Percentiles rank a stretch among this genome's conserved stretches.
These are phyloP conservation scores for Sipha maydis DNA, from an alignment of 2,888 invertebrate species.

Conservation along the genomic window DNA sequence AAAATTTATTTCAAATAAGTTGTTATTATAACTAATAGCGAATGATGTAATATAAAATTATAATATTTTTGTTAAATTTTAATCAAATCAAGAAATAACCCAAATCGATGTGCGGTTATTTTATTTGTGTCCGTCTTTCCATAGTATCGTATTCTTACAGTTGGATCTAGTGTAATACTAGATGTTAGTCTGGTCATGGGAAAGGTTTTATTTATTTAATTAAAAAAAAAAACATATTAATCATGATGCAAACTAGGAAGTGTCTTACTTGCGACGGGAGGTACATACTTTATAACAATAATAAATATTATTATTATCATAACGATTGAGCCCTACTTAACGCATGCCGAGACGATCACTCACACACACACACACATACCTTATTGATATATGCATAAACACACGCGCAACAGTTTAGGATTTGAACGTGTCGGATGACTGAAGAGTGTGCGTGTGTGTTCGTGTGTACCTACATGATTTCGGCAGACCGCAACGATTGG, in stretches of 20 bases:
- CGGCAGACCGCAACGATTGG: conserved; percentile 61
- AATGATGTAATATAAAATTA: too few species aligned
- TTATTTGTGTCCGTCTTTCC: too few species aligned
- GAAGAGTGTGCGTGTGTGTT: neutral
- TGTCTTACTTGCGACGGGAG: neutral
- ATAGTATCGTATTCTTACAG: too few species aligned
- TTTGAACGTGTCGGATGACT: conserved; percentile 58
- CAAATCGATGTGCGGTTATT: too few species aligned
- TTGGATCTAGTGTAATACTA: too few species aligned
- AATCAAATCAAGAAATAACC: too few species aligned
- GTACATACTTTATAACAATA: neutral
- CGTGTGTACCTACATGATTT: conserved; percentile 4
- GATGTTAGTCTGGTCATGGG: too few species aligned
- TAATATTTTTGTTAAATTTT: too few species aligned
- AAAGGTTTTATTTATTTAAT: neutral
- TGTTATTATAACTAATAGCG: too few species aligned
- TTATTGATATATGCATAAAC: neutral
- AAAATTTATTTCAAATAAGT: too few species aligned
- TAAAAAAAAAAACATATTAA: neutral
- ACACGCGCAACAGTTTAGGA: conserved; percentile 9
- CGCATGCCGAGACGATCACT: conserved; percentile 33
- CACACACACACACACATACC: neutral
- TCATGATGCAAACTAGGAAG: conserved; percentile 16
- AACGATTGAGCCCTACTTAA: conserved; percentile 17
- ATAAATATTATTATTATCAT: conserved; percentile 18